Evolutionary conservation across 2,888 invertebrate species (phyloP), one percentile per base, ranked within the genome.

Genomic region (Scotopteryx bipunctaria): DNA sequence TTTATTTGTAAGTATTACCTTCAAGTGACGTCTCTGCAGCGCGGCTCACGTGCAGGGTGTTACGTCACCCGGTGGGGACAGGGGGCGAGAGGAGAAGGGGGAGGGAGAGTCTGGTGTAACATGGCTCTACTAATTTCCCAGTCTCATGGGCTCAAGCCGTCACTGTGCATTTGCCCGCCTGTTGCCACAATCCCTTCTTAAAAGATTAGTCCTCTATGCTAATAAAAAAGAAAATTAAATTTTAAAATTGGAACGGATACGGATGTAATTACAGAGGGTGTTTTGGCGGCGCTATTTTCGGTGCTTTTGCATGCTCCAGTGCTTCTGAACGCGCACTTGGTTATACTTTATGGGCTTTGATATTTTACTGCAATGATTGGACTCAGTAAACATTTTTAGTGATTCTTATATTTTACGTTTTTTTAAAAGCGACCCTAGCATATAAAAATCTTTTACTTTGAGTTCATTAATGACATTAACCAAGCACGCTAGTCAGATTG

Each of bases 41-140:
- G 47, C 56, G 49, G 50, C 66, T 69, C 61, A 68, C 67, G 63
- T 69, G 59, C 56, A 45, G 66, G 68, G 67, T 61, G 71, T 67
- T 66, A 65, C 59, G 59, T 68, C 64, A 69, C 65, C 56, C 61
- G 31, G 47, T 47, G 36, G 49, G 48, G 52, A n/a, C n/a, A 55
- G 56, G 1, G 14, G 42, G 32, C 5, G 2, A 8, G 54, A 52
- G 57, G 56, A 9, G 13, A 14, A 2, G 14, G 32, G 32, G 27
- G 6, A 5, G 55, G 49, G 14, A 35, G 29, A 55, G 52, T 63
- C 63, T 64, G 55, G 61, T 66, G 70, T 73, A 71, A 76, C 79
- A 76, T 61, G 66, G 72, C 70, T 76, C 67, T 71, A 78, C 83
- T 83, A 84, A 85, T 85, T 84, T 83, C 70, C 67, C 68, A 75